Conservation (phyloP, 2,888 invertebrate genomes). For the Pseudolycoriella hygida region DNA sequence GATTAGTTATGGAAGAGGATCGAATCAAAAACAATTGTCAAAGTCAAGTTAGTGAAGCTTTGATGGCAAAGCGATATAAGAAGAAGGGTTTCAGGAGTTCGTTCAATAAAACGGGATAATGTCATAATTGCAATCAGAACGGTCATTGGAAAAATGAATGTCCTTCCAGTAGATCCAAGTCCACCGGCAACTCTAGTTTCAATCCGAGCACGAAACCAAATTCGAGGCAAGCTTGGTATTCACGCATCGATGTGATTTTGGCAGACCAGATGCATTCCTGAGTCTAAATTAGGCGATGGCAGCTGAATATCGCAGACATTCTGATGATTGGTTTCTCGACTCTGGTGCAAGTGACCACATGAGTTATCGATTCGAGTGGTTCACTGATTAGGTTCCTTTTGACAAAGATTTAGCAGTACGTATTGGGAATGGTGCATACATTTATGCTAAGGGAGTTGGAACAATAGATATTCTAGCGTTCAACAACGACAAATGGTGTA, state of each 20-base stretch:
- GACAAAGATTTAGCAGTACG: conserved; percentile 5
- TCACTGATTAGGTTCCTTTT: conserved; percentile 4
- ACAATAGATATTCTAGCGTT: conserved; percentile 11
- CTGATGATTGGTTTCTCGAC: conserved; percentile 10
- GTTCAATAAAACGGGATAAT: neutral
- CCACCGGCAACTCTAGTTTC: too few species aligned
- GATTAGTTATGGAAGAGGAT: conserved; percentile 2
- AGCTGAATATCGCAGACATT: neutral
- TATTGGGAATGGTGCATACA: conserved; percentile 13
- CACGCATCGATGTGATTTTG: neutral
- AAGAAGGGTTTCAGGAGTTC: neutral
- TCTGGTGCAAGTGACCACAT: conserved; percentile 14
- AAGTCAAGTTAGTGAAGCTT: neutral
- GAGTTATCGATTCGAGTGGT: conserved; percentile 9
- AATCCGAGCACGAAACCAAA: conserved; percentile 7
- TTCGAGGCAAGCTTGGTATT: neutral
- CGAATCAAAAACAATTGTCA: neutral
- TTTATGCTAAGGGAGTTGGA: too few species aligned
- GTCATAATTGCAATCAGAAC: conserved; percentile 2
- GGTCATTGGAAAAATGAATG: too few species aligned
- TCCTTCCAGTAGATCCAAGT: conserved; percentile 11
- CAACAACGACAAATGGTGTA: conserved; percentile 10
- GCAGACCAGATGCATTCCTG: neutral
- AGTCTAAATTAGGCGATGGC: neutral
- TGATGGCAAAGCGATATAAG: neutral